These are phyloP conservation scores for Tolypeutes matacus DNA, from an alignment of 2,797 vertebrate species.

Conservation along the genomic window DNA sequence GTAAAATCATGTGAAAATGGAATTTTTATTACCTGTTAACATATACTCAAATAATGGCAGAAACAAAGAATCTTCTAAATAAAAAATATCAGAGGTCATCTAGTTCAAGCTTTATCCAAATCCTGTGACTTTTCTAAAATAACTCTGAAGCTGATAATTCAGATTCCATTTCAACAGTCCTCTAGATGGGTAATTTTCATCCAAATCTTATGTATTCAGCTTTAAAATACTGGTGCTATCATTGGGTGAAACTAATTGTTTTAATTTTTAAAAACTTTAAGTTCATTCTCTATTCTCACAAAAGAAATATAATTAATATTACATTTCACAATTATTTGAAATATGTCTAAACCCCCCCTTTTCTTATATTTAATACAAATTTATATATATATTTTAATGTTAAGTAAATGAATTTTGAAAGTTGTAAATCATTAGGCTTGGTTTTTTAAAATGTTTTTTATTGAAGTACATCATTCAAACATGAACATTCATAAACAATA, in stretches of 20 bases:
- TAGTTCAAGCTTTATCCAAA: not conserved
- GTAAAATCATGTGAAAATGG: not conserved
- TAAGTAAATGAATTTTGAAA: not conserved
- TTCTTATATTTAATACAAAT: not conserved
- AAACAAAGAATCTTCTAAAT: not conserved
- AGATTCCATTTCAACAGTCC: not conserved
- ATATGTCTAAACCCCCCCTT: not conserved
- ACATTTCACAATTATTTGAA: not conserved
- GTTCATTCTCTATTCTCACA: not conserved
- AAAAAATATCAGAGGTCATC: not conserved
- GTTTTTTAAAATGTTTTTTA: not conserved
- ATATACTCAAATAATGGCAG: not conserved
- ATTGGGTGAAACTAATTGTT: not conserved
- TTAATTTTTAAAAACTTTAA: not conserved
- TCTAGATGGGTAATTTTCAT: not conserved
- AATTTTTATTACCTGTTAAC: not conserved
- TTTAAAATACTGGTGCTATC: not conserved
- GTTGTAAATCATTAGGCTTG: not conserved
- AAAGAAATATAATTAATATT: not conserved
- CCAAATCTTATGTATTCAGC: too few species aligned
- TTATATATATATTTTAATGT: not conserved
- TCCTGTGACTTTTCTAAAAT: not conserved
- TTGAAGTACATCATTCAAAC: too few species aligned
- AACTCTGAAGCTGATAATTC: constrained; percentile 11
- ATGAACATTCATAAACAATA: too few species aligned